phyloP scores from a whole-genome alignment of 2,888 invertebrate genomes.

The Euspilapteryx auroguttella region DNA sequence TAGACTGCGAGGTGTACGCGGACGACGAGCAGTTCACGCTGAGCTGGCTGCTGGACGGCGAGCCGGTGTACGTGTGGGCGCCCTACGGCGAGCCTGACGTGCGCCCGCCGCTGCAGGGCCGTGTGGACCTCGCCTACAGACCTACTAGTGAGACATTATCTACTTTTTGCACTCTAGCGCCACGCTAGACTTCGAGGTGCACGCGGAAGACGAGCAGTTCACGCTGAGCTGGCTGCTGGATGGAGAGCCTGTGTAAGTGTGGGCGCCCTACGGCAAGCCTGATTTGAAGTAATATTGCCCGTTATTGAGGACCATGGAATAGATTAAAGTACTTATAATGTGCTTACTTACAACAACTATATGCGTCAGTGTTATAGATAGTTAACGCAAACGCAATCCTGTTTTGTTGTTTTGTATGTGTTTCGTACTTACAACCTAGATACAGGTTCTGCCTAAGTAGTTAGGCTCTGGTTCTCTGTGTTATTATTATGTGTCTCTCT shows the following conservation, averaged over 20 bases:
- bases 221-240: slow-evolving; percentile 16
- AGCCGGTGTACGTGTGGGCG: slow-evolving; percentile 15
- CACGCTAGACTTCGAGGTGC: slow-evolving; percentile 17
- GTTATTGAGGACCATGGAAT: too few relatives aligned
- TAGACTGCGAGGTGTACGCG: slow-evolving; percentile 16
- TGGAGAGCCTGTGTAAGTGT: slow-evolving; percentile 13
- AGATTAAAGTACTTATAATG: too few relatives aligned
- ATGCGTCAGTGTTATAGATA: too few relatives aligned
- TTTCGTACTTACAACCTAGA: too few relatives aligned
- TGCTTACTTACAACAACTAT: too few relatives aligned
- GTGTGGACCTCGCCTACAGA: slow-evolving; percentile 12
- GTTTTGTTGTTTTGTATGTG: too few relatives aligned
- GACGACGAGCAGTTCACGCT: slow-evolving; percentile 12
- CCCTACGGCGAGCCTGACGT: slow-evolving; percentile 11
- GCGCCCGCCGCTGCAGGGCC: slow-evolving; percentile 11
- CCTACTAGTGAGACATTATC: slow-evolving; percentile 11
- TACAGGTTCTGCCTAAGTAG: too few relatives aligned
- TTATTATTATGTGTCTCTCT: too few relatives aligned
- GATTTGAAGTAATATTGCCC: too few relatives aligned
- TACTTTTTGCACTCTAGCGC: neutral
- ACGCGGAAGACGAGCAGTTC: slow-evolving; percentile 12
- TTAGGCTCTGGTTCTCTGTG: too few relatives aligned
- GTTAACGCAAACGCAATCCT: too few relatives aligned
- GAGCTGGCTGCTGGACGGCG: slow-evolving; percentile 14
- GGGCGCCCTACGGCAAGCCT: slow-evolving; percentile 13